phyloP scores from a whole-genome alignment of 2,888 invertebrate genomes.

The Carterocephalus palaemon region DNA sequence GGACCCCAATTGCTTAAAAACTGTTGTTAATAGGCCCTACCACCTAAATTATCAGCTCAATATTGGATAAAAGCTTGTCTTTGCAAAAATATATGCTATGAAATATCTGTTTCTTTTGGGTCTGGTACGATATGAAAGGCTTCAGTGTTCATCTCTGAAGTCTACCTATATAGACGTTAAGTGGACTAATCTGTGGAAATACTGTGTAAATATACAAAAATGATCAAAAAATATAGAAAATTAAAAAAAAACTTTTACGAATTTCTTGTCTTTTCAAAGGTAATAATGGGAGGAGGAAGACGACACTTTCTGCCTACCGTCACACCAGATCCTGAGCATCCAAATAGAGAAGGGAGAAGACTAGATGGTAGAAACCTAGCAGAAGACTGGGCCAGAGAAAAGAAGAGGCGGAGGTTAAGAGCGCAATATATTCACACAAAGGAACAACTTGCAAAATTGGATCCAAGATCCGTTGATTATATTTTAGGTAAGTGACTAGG shows the following conservation, averaged over 20 bases:
- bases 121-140: too few relatives aligned
- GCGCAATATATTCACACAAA: slow-evolving; percentile 87
- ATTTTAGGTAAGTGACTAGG: slow-evolving; percentile 83
- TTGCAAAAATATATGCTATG: not conserved
- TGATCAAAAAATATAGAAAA: not conserved
- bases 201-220: not conserved
- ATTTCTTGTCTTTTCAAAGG: slow-evolving; percentile 61
- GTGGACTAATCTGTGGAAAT: not conserved
- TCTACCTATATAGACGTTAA: not conserved
- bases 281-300: slow-evolving; percentile 87
- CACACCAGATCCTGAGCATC: slow-evolving; percentile 83
- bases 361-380: slow-evolving; percentile 88
- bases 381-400: slow-evolving; percentile 88
- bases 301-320: slow-evolving; percentile 87
- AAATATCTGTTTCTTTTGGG: too few relatives aligned
- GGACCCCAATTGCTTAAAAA: not conserved
- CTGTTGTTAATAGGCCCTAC: not conserved
- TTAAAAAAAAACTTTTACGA: not conserved
- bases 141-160: too few relatives aligned
- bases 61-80: not conserved
- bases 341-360: slow-evolving; percentile 84
- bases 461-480: slow-evolving; percentile 85
- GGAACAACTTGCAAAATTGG: slow-evolving; percentile 84
- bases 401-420: slow-evolving; percentile 82
- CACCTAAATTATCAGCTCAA: not conserved